Base-by-base conservation (phyloP, 2,797 vertebrate species). In the Poliocrania exsul region DNA sequence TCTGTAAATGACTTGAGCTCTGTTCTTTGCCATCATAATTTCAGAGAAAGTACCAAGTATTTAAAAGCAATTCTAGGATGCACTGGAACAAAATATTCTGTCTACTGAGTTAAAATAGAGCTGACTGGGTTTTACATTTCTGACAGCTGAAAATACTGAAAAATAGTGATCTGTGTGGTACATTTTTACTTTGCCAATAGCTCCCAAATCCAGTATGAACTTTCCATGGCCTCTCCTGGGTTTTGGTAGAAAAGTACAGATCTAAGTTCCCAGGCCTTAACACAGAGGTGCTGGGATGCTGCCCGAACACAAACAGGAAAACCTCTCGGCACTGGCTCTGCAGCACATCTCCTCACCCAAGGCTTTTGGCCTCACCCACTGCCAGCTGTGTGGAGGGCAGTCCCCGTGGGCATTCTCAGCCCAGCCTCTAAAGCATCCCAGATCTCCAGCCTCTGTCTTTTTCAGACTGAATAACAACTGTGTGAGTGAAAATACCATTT, bases 31-130 rank as follows among this genome's bases (percentile, higher is more conserved):
- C 25, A n/a, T 53, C 31, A 37, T 42, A 42, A 46, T 54, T 80
- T 72, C 85, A 92, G 51, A 86, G 89, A 46, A 93, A 84, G 60
- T 77, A 65, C 40, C 46, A n/a, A 53, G 28, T 56, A 71, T 65
- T 65, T 72, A 92, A 86, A 92, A 57, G 64, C 28, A 80, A 62
- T 40, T 66, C 69, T 84, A 71, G 29, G 65, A 86, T 86, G 38
- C 70, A 58, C 47, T 88, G 44, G 9, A 62, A 71, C 37, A 71
- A 40, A 62, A 92, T 75, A 95, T 86, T 91, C 57, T 81, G 37
- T 72, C 88, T 88, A 50, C 6, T 14, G 13, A 58, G 33, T 69
- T 73, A 50, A 92, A 95, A 65, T 28, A 47, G 35, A 58, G 31
- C 46, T 61, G 33, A 44, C 6, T 31, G 21, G 11, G 6, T 1